Evolutionary conservation across 2,797 vertebrate species (phyloP), one percentile per base, ranked within the genome.

Genomic region (Nannoperca australis): DNA sequence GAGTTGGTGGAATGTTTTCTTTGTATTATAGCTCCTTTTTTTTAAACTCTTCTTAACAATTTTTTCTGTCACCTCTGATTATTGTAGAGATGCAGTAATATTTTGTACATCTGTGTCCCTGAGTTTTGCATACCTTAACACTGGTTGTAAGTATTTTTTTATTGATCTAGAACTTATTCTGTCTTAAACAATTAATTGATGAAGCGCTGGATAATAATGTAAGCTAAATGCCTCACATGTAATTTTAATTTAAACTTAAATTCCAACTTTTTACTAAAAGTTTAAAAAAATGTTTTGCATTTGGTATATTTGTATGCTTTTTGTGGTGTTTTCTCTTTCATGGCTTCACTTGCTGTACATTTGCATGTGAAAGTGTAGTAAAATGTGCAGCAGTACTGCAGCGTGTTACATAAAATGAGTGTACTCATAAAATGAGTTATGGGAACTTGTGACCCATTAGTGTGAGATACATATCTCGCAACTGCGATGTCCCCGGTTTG

Each of bases 331-430:
- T 51, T 42, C 2, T 53, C 4, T 47, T 30, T 32, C 7, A 70
- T 63, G 30, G 7, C 20, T 32, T 69, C 17, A 40, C 34, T 79
- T 76, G 36, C n/a, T 72, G 53, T 73, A 53, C 45, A 70, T 55
- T 30, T 73, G 55, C 70, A 68, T 83, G 62, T 80, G 10, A 53
- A 70, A 67, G 34, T 4, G 1, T 68, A 34, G 44, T 55, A 7
- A 50, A 55, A 42, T 65, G 51, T 76, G 75, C 10, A 4, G 50
- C 47, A 32, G 18, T 9, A 17, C 24, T 45, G n/a, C 54, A 34
- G 2, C 50, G 27, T 64, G 22, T 36, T 24, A 34, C 45, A 50
- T 50, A 17, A 36, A 30, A 11, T 68, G 20, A 79, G n/a, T 55
- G 24, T 27, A 27, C 24, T 27, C 45, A 50, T 50, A 17, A 36